Conservation (phyloP, 2,113 vertebrate genomes). For the Semnornis frantzii region DNA sequence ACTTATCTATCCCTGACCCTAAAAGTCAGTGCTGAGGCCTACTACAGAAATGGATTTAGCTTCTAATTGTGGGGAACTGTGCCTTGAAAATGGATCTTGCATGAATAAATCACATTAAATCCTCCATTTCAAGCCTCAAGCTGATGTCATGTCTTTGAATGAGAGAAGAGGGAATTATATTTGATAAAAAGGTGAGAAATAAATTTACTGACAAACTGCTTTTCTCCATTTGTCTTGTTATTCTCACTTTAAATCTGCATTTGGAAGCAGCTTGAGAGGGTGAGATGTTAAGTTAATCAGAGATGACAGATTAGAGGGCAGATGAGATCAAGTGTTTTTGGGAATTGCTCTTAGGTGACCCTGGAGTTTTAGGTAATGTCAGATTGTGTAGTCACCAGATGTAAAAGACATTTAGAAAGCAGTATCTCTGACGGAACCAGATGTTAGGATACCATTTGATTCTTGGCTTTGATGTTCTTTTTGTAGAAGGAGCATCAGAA, state of each 20-base stretch:
- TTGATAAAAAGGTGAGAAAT: background rate
- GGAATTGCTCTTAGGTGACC: background rate
- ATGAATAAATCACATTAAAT: background rate
- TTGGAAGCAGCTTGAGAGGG: background rate
- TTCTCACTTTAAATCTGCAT: constrained; percentile 3
- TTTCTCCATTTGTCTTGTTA: background rate
- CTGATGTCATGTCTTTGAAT: background rate
- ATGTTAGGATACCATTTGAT: background rate
- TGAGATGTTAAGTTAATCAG: constrained; percentile 17
- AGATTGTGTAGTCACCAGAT: background rate
- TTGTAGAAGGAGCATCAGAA: background rate
- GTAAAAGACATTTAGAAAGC: background rate
- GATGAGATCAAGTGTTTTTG: background rate
- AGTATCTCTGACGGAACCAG: background rate
- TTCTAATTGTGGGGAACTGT: background rate
- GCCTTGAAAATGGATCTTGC: background rate
- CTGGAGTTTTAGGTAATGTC: background rate
- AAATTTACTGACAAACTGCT: background rate
- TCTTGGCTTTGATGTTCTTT: background rate
- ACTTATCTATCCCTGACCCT: background rate
- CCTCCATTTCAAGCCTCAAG: background rate
- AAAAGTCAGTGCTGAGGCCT: background rate
- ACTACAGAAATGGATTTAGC: background rate
- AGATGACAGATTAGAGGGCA: background rate
- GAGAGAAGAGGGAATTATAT: background rate